Base-by-base conservation (phyloP, 2,797 vertebrate genomes). In the Bryconaethiops microstoma region DNA sequence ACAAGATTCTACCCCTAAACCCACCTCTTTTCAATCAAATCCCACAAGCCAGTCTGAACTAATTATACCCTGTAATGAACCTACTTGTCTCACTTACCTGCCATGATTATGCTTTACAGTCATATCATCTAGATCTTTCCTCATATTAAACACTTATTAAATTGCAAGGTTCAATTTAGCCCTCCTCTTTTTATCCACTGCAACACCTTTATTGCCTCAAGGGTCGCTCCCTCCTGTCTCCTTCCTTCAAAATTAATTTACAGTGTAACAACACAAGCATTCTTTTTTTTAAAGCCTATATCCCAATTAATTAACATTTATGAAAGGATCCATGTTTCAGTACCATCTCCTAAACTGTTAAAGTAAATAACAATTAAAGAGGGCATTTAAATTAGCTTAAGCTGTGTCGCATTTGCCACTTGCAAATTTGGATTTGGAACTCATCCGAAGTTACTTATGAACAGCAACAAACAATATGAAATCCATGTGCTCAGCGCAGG, bases 321-420 rank as follows among this genome's bases (percentile, higher is more conserved):
- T 82, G 75, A 73, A 82, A 57, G 50, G 19, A 35, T 50, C 25
- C 42, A 63, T 4, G 60, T 77, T 68, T 74, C 13, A 74, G 50
- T 25, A 63, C 39, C 42, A 45, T 40, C 76, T 74, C 62, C 14
- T 50, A 60, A 74, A 74, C 62, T 21, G 40, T 50, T 25, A 35
- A 39, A 48, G 69, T 55, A 74, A 82, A 74, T 71, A 74, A 62
- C 69, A 74, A 82, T 82, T 82, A 82, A 74, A 74, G 40, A 16
- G 67, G 54, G 60, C 67, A 16, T 21, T 82, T 82, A 65, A 25
- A 45, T 63, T 29, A 7, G 57, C 55, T 40, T 29, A 25, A 25
- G 48, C 65, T 71, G 29, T 76, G 67, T 63, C 55, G 40, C 40
- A 40, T 82, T 73, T 17, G 13, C 52, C 16, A 29, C 40, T 14